Conservation (phyloP, 2,888 invertebrate species). For the Orgyia antiqua region DNA sequence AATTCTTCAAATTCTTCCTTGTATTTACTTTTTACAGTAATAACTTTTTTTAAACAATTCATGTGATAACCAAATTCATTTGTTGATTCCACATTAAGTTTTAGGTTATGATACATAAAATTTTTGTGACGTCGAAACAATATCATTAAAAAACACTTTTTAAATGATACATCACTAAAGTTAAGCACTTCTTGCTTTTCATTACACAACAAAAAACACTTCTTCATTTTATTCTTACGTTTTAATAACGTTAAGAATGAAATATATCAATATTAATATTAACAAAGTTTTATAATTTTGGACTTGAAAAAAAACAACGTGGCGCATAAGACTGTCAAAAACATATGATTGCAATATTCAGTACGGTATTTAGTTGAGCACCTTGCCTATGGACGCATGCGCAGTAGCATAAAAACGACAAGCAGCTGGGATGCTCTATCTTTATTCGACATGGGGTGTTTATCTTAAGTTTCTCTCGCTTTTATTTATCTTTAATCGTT, state of each 20-base stretch:
- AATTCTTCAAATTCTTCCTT: constrained; percentile 2
- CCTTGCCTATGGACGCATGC: no score
- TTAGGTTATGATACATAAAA: constrained; percentile 2
- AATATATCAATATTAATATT: no score
- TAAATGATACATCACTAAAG: constrained; percentile 7
- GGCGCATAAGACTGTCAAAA: no score
- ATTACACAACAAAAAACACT: constrained; percentile 8
- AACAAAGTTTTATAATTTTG: neutral
- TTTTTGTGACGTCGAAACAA: constrained; percentile 2
- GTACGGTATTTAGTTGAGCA: no score
- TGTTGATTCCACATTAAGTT: constrained; percentile 4
- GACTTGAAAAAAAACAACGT: no score
- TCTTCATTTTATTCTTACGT: constrained; percentile 4
- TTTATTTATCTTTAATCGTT: no score
- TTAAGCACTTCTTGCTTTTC: constrained; percentile 5
- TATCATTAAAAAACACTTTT: constrained; percentile 5
- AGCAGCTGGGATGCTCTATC: no score
- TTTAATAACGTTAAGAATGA: neutral
- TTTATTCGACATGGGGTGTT: no score
- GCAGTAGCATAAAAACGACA: no score
- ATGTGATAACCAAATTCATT: constrained; percentile 7
- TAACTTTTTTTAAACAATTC: constrained; percentile 5
- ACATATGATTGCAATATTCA: no score
- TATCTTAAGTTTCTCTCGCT: no score
- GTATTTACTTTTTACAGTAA: constrained; percentile 5